These are phyloP conservation scores for Candidula unifasciata DNA, from an alignment of 2,888 invertebrate genomes.

Conservation along the genomic window DNA sequence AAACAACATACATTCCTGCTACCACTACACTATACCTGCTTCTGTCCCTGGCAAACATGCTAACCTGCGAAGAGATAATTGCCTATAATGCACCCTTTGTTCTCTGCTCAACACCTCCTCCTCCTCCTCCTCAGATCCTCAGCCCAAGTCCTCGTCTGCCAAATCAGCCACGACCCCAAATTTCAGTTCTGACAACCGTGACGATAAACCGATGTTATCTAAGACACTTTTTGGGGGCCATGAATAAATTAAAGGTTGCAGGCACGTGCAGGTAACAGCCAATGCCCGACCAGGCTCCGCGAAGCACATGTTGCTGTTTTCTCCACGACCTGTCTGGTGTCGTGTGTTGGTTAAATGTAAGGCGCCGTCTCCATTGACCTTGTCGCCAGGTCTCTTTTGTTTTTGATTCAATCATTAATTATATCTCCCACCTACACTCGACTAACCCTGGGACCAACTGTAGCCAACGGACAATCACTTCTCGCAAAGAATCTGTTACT, in stretches of 20 bases:
- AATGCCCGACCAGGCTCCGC: not conserved
- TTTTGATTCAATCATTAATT: not conserved
- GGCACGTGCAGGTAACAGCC: slow-evolving; percentile 11
- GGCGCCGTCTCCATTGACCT: not conserved
- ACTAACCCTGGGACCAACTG: not conserved
- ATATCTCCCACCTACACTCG: not conserved
- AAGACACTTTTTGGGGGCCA: not conserved
- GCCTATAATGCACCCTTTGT: not conserved
- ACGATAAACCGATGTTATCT: not conserved
- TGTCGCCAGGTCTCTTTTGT: not conserved
- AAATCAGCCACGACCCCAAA: not conserved
- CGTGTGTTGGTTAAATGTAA: not conserved
- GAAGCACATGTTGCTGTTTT: not conserved
- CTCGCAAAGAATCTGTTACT: slow-evolving; percentile 13
- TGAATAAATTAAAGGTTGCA: not conserved
- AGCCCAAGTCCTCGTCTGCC: not conserved
- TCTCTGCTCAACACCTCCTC: not conserved
- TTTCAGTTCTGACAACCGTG: not conserved
- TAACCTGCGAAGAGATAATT: too few relatives aligned
- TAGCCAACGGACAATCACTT: not conserved
- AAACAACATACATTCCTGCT: too few relatives aligned
- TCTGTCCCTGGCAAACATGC: too few relatives aligned
- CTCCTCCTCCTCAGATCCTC: not conserved
- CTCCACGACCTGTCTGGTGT: not conserved
- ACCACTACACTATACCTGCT: too few relatives aligned